These are phyloP conservation scores for Epirrhoe tristata DNA, from an alignment of 2,888 invertebrate species.

Conservation along the genomic window DNA sequence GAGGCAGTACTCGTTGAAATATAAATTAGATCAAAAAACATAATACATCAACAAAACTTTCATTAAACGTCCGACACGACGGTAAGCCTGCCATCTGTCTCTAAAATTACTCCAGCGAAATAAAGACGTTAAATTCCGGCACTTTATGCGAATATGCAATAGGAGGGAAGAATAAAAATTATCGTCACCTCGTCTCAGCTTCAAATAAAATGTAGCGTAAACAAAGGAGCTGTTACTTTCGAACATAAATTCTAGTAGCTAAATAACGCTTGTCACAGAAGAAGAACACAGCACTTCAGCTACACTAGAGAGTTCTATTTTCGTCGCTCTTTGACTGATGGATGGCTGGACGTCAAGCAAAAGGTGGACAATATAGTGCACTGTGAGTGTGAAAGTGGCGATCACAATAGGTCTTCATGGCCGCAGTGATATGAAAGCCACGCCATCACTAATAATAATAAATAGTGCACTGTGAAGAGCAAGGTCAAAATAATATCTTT, in stretches of 20 bases:
- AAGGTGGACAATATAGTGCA: background rate
- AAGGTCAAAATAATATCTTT: too few relatives aligned
- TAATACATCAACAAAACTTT: constrained; percentile 40
- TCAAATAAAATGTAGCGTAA: constrained; percentile 48
- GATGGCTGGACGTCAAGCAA: constrained; percentile 4
- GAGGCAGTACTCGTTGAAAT: too few relatives aligned
- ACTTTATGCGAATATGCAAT: constrained; percentile 57
- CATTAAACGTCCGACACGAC: constrained; percentile 40
- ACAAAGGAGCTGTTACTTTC: constrained; percentile 16
- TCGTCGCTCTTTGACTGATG: constrained; percentile 1
- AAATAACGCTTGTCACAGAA: constrained; percentile 9
- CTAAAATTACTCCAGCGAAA: constrained; percentile 60
- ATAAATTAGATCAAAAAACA: constrained; percentile 22
- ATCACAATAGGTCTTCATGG: too few relatives aligned
- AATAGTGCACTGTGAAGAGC: background rate
- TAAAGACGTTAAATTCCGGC: constrained; percentile 42
- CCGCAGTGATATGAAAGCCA: too few relatives aligned
- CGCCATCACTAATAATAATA: too few relatives aligned
- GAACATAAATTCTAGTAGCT: constrained; percentile 5
- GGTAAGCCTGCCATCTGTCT: constrained; percentile 55
- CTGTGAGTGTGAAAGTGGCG: too few relatives aligned
- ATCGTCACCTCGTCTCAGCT: constrained; percentile 66
- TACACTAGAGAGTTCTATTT: background rate
- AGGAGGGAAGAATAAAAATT: constrained; percentile 65
- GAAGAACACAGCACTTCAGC: constrained; percentile 8